phyloP scores from a whole-genome alignment of 2,797 vertebrate genomes.

The Sciurus vulgaris region DNA sequence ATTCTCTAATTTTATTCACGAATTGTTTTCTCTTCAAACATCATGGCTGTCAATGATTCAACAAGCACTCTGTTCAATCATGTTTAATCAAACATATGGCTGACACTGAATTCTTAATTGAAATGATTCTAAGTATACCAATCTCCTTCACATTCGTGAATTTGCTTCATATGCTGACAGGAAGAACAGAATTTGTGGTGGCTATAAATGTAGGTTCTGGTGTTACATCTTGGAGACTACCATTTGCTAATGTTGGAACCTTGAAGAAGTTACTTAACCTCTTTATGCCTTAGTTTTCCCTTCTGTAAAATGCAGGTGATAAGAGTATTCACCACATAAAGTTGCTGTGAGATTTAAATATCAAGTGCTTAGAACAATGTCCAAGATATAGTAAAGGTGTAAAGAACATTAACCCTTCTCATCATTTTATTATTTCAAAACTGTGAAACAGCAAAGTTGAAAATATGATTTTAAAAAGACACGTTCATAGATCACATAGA shows the following conservation, averaged over 20 bases:
- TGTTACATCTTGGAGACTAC: background rate
- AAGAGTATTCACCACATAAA: background rate
- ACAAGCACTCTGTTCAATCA: background rate
- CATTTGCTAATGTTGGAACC: background rate
- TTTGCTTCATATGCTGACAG: background rate
- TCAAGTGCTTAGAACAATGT: background rate
- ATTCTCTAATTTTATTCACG: slow-evolving; percentile 46
- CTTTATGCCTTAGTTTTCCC: slow-evolving; percentile 12
- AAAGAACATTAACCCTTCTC: background rate
- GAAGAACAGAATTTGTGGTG: background rate
- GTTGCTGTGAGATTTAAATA: slow-evolving; percentile 31
- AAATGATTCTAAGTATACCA: background rate
- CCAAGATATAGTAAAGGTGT: background rate
- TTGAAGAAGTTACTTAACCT: background rate
- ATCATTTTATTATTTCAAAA: background rate
- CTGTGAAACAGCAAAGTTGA: background rate
- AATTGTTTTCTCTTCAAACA: slow-evolving; percentile 29
- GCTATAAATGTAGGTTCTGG: background rate
- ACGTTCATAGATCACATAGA: background rate
- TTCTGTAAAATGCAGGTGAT: background rate
- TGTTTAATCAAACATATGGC: background rate
- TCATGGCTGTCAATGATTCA: background rate
- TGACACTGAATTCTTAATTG: background rate
- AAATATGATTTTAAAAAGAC: background rate
- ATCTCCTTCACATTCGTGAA: background rate